Percentiles rank a stretch among this genome's conserved stretches.
Conservation (phyloP, 2,888 invertebrate species). For the Arrhopalites spinosus region DNA sequence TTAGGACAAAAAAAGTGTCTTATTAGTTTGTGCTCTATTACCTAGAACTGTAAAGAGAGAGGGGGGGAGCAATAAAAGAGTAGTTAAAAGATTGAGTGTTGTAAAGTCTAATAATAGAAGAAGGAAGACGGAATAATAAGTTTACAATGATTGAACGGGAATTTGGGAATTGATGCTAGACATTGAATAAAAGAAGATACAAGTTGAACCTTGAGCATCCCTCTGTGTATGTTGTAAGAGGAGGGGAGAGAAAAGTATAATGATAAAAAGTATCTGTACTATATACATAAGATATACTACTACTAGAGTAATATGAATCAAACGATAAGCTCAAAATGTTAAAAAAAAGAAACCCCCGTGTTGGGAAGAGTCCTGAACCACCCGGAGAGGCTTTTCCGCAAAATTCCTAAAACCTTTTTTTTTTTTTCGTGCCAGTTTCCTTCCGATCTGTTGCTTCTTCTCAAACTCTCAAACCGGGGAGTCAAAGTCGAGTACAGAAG, state of each 20-base stretch:
- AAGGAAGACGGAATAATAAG: neutral
- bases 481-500: no score
- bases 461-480: constrained; percentile 5
- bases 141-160: constrained; percentile 8
- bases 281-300: neutral
- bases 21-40: no score
- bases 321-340: constrained; percentile 5
- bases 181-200: no score
- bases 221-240: no score
- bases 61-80: neutral
- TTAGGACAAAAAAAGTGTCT: no score
- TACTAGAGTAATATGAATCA: neutral
- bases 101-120: neutral
- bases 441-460: constrained; percentile 51
- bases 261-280: neutral
- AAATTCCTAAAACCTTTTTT: constrained; percentile 44
- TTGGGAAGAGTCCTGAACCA: constrained; percentile 38
- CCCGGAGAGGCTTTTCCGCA: constrained; percentile 52
- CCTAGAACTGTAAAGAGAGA: no score
- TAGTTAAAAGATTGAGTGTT: neutral
- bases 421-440: constrained; percentile 44
- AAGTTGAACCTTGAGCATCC: no score
- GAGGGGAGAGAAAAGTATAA: neutral
- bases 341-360: constrained; percentile 35
- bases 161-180: constrained; percentile 1